Evolutionary conservation across 2,888 invertebrate genomes (phyloP), one percentile per base, ranked within the genome.

Genomic region (Platycnemis pennipes): DNA sequence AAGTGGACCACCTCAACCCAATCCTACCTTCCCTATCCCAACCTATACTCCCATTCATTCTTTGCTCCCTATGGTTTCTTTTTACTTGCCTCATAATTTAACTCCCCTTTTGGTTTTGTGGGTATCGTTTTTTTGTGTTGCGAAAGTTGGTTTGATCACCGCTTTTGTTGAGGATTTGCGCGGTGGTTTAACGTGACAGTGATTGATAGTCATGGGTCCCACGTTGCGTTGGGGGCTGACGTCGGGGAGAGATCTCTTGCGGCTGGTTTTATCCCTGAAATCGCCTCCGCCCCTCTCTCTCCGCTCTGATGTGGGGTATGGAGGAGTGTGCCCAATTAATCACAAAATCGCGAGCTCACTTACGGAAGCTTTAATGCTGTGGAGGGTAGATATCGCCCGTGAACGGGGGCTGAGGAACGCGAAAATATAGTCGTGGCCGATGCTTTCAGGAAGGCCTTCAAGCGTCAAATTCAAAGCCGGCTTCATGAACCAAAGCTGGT

Each of bases 171-270:
- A 16, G 77, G 77, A 22, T 63, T 63, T 77, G 77, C 77, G 77
- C 77, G 77, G 0, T 63, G 63, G 77, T 77, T 77, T 37, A 26
- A 53, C 63, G 63, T 44, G 91, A 91, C 91, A 37, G 63, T 91
- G 91, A 91, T 91, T 63, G 91, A 91, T 91, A 63, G 45, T n/a
- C 37, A 11, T 16, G 77, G 37, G 77, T 77, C 13, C 77, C 31
- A 16, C 8, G 22, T 37, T 77, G 11, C 37, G n/a, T n/a, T n/a
- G 4, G 63, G n/a, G 3, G 31, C 63, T 13, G 31, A 31, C 37
- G 77, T 13, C 77, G 49, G 49, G 49, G n/a, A n/a, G n/a, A 49
- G 49, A 11, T 31, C 77, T 31, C 77, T 16, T 31, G 63, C 19
- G 63, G n/a, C 63, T 63, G 63, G 63, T 63, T 63, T 63, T 63